Percentiles rank a stretch among this genome's conserved stretches.
These are phyloP conservation scores for Ptychodera flava DNA, from an alignment of 35 echinoderm and acorn worm species.

Conservation along the genomic window DNA sequence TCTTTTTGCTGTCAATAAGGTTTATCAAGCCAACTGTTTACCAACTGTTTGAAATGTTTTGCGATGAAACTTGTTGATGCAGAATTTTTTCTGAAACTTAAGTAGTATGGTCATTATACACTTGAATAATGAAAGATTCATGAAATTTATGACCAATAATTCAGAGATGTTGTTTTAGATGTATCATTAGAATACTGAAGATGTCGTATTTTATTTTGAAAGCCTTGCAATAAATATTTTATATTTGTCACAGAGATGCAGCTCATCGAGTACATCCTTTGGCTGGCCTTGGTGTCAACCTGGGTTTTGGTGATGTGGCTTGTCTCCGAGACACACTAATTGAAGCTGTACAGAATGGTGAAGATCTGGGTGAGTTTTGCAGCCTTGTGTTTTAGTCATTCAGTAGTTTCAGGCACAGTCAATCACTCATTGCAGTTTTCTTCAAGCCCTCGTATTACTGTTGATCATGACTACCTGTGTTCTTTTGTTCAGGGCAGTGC, in stretches of 20 bases:
- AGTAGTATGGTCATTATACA: neutral
- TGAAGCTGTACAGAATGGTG: constrained; percentile 42
- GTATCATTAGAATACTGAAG: neutral
- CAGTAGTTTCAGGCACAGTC: no score
- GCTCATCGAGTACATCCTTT: constrained; percentile 89
- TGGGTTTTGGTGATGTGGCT: constrained; percentile 91
- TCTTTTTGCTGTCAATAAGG: no score
- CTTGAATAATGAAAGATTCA: neutral
- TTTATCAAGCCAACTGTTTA: no score
- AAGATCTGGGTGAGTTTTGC: constrained; percentile 76
- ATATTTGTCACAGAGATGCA: constrained; percentile 82
- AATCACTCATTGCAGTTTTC: no score
- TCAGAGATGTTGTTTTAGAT: constrained; percentile 8
- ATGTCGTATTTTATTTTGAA: neutral
- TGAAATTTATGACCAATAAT: no score
- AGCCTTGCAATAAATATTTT: no score
- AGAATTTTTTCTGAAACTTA: neutral
- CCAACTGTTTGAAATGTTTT: no score
- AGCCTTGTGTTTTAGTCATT: no score
- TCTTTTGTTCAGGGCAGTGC: no score
- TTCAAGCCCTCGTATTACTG: no score
- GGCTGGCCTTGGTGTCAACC: constrained; percentile 93
- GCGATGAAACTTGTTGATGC: no score
- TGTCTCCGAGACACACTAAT: constrained; percentile 52
- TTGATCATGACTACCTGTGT: no score